Conservation (phyloP, 2,888 invertebrate genomes). For the Trimorus sp. region DNA sequence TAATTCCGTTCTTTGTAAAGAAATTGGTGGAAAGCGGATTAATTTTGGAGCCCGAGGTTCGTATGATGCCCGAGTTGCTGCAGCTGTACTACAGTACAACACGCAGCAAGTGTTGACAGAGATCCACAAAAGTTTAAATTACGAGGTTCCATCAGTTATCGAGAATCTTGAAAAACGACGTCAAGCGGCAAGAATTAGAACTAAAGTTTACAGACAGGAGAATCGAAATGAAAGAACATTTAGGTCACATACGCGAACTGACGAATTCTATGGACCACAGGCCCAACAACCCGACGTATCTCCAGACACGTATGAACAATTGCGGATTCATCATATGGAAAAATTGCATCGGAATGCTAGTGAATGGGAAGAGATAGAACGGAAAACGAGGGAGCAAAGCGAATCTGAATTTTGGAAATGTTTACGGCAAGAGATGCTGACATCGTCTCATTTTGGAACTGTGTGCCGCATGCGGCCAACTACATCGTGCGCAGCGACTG, state of each 20-base stretch:
- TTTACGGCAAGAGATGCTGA: slow-evolving; percentile 41
- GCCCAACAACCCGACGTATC: slow-evolving; percentile 33
- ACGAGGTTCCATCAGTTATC: background rate
- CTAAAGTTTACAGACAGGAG: slow-evolving; percentile 4
- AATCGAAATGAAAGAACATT: slow-evolving; percentile 1
- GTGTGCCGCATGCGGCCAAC: slow-evolving; percentile 45
- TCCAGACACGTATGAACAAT: slow-evolving; percentile 9
- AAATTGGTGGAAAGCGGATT: slow-evolving; percentile 45
- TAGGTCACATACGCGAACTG: background rate
- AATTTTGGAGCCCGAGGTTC: slow-evolving; percentile 20
- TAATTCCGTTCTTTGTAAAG: slow-evolving; percentile 46
- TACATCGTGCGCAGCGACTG: slow-evolving; percentile 45
- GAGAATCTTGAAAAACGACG: slow-evolving; percentile 14
- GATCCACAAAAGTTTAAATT: slow-evolving; percentile 3
- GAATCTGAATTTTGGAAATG: slow-evolving; percentile 44
- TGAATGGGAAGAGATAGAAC: slow-evolving; percentile 42
- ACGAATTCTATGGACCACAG: slow-evolving; percentile 8
- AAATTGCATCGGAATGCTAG: slow-evolving; percentile 23
- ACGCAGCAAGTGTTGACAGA: slow-evolving; percentile 29
- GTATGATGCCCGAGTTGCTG: slow-evolving; percentile 23
- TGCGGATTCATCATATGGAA: slow-evolving; percentile 27
- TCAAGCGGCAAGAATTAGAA: background rate
- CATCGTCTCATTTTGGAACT: slow-evolving; percentile 56
- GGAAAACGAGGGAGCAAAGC: slow-evolving; percentile 48
- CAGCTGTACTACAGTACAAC: slow-evolving; percentile 33